phyloP scores from a whole-genome alignment of 2,888 invertebrate species.

The Tachina fera region DNA sequence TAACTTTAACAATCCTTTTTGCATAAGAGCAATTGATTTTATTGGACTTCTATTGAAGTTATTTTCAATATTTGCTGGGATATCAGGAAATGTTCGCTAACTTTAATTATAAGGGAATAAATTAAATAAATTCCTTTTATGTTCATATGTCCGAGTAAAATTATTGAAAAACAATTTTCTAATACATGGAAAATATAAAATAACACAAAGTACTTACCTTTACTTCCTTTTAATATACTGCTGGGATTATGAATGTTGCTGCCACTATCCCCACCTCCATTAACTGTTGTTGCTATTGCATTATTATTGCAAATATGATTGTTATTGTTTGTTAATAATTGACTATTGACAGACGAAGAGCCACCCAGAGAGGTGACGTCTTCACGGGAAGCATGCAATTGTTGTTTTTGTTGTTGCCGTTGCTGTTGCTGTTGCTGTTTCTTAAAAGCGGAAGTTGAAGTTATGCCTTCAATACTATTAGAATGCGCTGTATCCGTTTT shows the following conservation, averaged over 20 bases:
- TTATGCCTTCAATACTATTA: slow-evolving; percentile 46
- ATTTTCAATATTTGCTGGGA: too few species aligned
- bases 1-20: too few species aligned
- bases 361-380: slow-evolving; percentile 80
- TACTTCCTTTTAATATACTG: slow-evolving; percentile 79
- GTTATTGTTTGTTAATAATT: slow-evolving; percentile 73
- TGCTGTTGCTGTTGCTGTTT: slow-evolving; percentile 72
- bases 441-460: slow-evolving; percentile 62
- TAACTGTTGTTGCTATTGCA: slow-evolving; percentile 63
- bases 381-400: slow-evolving; percentile 78
- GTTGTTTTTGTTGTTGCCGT: slow-evolving; percentile 71
- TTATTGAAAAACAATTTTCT: slow-evolving; percentile 14
- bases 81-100: too few species aligned
- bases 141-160: background rate
- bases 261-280: slow-evolving; percentile 67
- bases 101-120: too few species aligned
- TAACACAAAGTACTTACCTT: slow-evolving; percentile 74
- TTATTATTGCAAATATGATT: slow-evolving; percentile 54
- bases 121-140: background rate
- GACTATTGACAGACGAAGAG: slow-evolving; percentile 80
- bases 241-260: slow-evolving; percentile 72
- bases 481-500: slow-evolving; percentile 59
- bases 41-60: too few species aligned
- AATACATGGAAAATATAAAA: background rate
- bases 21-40: too few species aligned